Percentiles rank a stretch among this genome's conserved stretches.
These are phyloP conservation scores for Bathynomus jamesi DNA, from an alignment of 1,140 invertebrate species.

Conservation along the genomic window DNA sequence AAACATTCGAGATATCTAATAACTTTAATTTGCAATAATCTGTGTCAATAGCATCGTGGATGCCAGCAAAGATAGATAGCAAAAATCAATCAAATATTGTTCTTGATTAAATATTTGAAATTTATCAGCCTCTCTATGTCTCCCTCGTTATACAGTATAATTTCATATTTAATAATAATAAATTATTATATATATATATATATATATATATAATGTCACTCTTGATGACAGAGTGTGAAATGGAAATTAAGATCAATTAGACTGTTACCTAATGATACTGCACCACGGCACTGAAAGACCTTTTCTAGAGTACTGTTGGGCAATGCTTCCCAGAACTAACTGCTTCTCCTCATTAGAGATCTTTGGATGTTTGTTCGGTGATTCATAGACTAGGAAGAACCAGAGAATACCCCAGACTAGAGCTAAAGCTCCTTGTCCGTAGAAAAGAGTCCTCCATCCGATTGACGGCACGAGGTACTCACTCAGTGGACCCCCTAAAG, in stretches of 20 bases:
- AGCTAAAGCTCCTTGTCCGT: conserved; percentile 67
- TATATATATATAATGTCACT: no score
- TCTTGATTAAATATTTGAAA: no score
- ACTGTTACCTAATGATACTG: conserved; percentile 22
- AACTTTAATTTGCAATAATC: no score
- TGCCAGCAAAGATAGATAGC: no score
- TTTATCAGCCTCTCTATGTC: no score
- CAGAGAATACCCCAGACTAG: conserved; percentile 74
- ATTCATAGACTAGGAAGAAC: conserved; percentile 76
- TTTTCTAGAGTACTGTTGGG: conserved; percentile 21
- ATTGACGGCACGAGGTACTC: conserved; percentile 27
- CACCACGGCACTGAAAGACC: conserved; percentile 28
- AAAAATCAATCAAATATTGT: no score
- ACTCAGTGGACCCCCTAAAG: conserved; percentile 25
- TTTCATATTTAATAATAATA: no score
- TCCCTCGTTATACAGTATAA: no score
- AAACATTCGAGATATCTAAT: no score
- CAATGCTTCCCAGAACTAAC: conserved; percentile 28
- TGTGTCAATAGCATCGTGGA: no score
- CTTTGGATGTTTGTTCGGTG: conserved; percentile 73
- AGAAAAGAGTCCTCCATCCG: conserved; percentile 78
- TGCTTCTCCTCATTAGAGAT: conserved; percentile 66
- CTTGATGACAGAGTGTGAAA: no score
- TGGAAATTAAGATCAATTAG: not conserved
- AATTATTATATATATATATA: no score